Evolutionary conservation across 2,888 invertebrate species (phyloP).

Genomic region (Desoria tigrina): DNA sequence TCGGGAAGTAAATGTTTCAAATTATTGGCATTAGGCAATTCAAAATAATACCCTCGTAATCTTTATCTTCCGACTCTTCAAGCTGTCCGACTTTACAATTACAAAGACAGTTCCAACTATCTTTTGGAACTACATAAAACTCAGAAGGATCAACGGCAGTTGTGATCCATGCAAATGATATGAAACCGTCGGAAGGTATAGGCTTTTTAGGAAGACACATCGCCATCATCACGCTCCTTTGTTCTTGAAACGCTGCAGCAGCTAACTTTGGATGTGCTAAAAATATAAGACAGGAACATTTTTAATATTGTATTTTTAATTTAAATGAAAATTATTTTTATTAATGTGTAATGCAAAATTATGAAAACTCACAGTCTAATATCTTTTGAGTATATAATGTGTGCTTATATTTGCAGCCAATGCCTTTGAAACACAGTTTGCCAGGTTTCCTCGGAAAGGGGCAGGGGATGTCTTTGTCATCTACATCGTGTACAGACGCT

Average conservation of each 20-base stretch:
- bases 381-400: conserved; percentile 15
- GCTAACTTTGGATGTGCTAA: conserved; percentile 30
- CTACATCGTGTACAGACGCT: not conserved
- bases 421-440: conserved; percentile 23
- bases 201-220: conserved; percentile 22
- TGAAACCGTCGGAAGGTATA: conserved; percentile 26
- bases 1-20: too few relatives aligned
- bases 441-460: conserved; percentile 19
- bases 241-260: not conserved
- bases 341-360: too few relatives aligned
- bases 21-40: too few relatives aligned
- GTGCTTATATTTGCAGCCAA: conserved; percentile 21
- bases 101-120: conserved; percentile 36
- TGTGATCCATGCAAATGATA: conserved; percentile 24
- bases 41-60: too few relatives aligned
- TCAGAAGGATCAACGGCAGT: conserved; percentile 21
- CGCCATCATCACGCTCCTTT: conserved; percentile 2
- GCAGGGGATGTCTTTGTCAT: conserved; percentile 16
- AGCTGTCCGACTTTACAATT: conserved; percentile 12
- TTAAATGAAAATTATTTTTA: too few relatives aligned
- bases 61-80: not conserved
- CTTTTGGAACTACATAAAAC: conserved; percentile 34
- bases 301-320: too few relatives aligned
- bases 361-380: conserved; percentile 12
- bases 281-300: too few relatives aligned